Evolutionary conservation across 2,797 vertebrate species (phyloP), one percentile per base, ranked within the genome.

Genomic region (Myotis vivesi): DNA sequence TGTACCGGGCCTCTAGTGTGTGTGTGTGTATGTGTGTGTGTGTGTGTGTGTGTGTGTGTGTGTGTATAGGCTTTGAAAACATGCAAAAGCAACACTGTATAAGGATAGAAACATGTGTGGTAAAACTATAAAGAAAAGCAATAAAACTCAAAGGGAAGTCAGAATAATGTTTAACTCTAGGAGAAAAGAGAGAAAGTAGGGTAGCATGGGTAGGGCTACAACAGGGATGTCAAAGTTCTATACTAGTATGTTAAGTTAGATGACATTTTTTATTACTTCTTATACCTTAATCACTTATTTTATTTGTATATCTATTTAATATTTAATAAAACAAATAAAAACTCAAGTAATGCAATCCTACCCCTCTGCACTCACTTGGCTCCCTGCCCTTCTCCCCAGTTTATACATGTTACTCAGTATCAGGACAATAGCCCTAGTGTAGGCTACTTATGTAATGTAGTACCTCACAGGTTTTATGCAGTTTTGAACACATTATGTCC

Each of bases 241-340:
- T 44, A 46, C 46, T 46, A 46, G 46, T 64, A 33, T 68, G 46
- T 95, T 79, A 86, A 57, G n/a, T 38, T 19, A 75, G 62, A 38
- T 68, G 33, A 41, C 19, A 46, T 38, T 68, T 85, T 59, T 38
- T 59, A 44, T 68, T 72, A 36, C 15, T 62, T 84, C 77, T 73
- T 79, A 53, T 66, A n/a, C 8, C 62, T 57, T 64, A 53, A 66
- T 46, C 68, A 71, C 57, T 62, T 68, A 20, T 49, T 88, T 85
- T 33, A 25, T 49, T 88, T 81, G 23, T 69, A 5, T 16, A 49
- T 6, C 69, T 90, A 87, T 33, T 72, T 88, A 75, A 41, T 71
- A 69, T 46, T 87, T 83, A 84, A 71, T 76, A 84, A 33, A 86
- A 92, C 59, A 89, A 89, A 66, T 38, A 89, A 33, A 79, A 76